phyloP scores from a whole-genome alignment of 2,113 vertebrate species.

The Eolophus roseicapilla region DNA sequence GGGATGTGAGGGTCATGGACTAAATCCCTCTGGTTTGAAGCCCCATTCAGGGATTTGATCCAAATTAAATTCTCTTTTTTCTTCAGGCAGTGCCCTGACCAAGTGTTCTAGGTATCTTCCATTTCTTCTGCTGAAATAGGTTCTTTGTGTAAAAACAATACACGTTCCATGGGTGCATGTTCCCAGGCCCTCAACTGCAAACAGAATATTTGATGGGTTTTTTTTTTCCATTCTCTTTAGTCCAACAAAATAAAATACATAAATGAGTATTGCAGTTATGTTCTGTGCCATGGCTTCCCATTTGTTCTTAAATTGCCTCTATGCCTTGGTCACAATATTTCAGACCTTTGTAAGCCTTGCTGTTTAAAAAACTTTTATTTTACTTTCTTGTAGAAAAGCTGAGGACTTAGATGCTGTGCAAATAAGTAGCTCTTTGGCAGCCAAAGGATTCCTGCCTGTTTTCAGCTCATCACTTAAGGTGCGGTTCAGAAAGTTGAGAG shows the following conservation, averaged over 20 bases:
- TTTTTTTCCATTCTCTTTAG: background rate
- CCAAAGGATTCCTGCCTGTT: background rate
- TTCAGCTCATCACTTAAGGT: background rate
- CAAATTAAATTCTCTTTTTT: background rate
- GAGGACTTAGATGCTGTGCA: background rate
- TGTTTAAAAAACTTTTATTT: background rate
- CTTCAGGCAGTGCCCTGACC: background rate
- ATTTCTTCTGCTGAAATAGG: background rate
- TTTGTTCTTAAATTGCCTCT: background rate
- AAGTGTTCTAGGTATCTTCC: background rate
- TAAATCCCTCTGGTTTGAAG: background rate
- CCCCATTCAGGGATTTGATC: background rate
- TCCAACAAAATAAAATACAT: background rate
- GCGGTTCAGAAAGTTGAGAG: background rate
- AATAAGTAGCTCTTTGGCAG: background rate
- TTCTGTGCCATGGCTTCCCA: background rate
- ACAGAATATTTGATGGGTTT: fast-evolving
- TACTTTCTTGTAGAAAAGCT: background rate
- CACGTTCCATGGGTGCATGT: background rate
- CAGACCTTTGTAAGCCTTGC: background rate
- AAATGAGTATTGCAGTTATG: background rate
- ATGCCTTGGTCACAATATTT: background rate
- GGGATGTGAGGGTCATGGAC: background rate
- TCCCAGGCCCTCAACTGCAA: background rate
- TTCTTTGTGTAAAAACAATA: background rate